Percentiles rank a stretch among this genome's conserved stretches.
Conservation (phyloP, 2,888 invertebrate species). For the Celastrina argiolus region DNA sequence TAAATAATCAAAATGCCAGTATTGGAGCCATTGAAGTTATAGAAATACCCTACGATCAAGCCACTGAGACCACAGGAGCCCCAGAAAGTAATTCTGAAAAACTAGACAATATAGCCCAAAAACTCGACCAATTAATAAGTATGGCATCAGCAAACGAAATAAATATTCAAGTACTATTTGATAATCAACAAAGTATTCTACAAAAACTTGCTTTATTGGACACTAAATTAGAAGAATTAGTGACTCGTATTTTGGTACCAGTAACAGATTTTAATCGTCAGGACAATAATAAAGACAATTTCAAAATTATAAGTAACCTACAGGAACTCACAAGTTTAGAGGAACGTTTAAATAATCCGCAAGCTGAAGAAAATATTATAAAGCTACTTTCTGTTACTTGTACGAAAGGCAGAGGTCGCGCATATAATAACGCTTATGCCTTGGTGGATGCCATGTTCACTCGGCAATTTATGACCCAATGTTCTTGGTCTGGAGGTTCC, state of each 20-base stretch:
- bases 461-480: not conserved
- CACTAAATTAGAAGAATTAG: not conserved
- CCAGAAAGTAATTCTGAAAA: no score
- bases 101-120: no score
- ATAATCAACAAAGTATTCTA: not conserved
- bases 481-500: not conserved
- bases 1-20: no score
- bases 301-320: not conserved
- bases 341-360: not conserved
- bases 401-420: not conserved
- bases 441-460: not conserved
- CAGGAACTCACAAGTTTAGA: not conserved
- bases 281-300: not conserved
- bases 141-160: no score
- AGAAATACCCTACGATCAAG: no score
- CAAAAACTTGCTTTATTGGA: not conserved
- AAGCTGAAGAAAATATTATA: not conserved
- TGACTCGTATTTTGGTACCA: not conserved
- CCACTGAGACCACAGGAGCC: no score
- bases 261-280: not conserved
- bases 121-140: no score
- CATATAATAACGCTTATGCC: not conserved
- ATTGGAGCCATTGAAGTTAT: no score
- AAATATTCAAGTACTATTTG: not conserved
- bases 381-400: not conserved